Evolutionary conservation across 1,140 invertebrate genomes (phyloP), one percentile per base, ranked within the genome.

Genomic region (Nasonia vitripennis): DNA sequence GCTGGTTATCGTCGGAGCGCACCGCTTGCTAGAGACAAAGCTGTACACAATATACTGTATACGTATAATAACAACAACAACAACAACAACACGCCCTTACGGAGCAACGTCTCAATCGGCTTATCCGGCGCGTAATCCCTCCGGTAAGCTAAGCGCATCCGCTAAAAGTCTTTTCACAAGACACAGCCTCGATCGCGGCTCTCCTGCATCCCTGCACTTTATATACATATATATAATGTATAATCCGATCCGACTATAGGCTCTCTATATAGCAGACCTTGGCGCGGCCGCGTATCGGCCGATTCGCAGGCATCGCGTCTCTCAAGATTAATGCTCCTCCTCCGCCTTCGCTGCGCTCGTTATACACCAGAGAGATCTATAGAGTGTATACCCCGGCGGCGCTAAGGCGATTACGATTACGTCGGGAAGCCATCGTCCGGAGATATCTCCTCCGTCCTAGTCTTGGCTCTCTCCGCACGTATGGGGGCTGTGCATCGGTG

Each of bases 351-450:
- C 37, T 27, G 27, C 45, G 17, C 73, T 74, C 81, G 70, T 75
- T 71, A 48, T 45, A 45, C 17, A 67, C 55, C 6, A 62, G 14
- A 62, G 20, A 62, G 55, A n/a, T 62, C n/a, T 62, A n/a, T 7
- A 62, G 55, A n/a, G 20, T 20, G 20, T n/a, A n/a, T 62, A 62
- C 55, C 51, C 12, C 67, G 67, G 10, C 41, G 68, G 10, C 41
- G 68, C 34, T 73, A 77, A 84, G 82, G 27, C 74, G 82, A 84
- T 84, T 84, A 84, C 75, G 82, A 84, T 78, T 78, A 84, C 17
- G 45, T 51, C 31, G 68, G 9, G 23, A 71, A 71, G 68, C 27
- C 68, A 62, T 62, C 55, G 55, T 62, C 20, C 14, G 20, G 55
- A 62, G 68, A 71, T 71, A 27, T 34, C 68, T 71, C 6, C 68